Evolutionary conservation across 2,888 invertebrate species (phyloP), one percentile per base, ranked within the genome.

Genomic region (Scaeva pyrastri): DNA sequence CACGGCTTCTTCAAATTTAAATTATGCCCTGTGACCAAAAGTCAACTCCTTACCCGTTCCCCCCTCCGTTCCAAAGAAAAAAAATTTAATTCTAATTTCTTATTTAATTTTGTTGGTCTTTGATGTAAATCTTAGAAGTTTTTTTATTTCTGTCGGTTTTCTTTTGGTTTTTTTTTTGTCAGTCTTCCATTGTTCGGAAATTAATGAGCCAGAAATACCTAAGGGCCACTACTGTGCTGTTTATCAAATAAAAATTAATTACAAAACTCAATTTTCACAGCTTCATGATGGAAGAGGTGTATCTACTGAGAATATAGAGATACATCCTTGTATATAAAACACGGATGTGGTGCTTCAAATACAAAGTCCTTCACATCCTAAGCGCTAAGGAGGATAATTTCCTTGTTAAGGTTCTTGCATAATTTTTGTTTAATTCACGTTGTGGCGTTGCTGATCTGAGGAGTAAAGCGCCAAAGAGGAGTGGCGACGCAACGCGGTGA

Each of bases 351-450:
- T 21, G 14, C 2, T 12, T 7, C 12, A 3, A 41, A 52, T n/a
- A 23, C 68, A 39, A 1, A 45, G 26, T 2, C 6, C 21, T 52
- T 16, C n/a, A 8, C 31, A 31, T 31, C 8, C 31, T 31, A 31
- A 31, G n/a, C n/a, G n/a, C 14, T 50, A 50, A 52, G 68, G 11
- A 68, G 23, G 50, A 68, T 52, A 48, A 68, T 68, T 68, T 68
- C 52, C 68, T 52, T 52, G 52, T 68, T 52, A 52, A 52, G 52
- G 52, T 10, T 52, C 39, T 68, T 39, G 52, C 52, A 52, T 23
- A 68, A 79, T 84, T 78, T 64, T 71, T 31, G 31, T 4, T 31
- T 31, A n/a, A n/a, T n/a, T 73, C 73, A 55, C 56, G 55, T 48
- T 58, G 21, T 5, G 12, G 55, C 23, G 55, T n/a, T n/a, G n/a